Base-by-base conservation (phyloP, 2,797 vertebrate species). In the Chanos chanos region DNA sequence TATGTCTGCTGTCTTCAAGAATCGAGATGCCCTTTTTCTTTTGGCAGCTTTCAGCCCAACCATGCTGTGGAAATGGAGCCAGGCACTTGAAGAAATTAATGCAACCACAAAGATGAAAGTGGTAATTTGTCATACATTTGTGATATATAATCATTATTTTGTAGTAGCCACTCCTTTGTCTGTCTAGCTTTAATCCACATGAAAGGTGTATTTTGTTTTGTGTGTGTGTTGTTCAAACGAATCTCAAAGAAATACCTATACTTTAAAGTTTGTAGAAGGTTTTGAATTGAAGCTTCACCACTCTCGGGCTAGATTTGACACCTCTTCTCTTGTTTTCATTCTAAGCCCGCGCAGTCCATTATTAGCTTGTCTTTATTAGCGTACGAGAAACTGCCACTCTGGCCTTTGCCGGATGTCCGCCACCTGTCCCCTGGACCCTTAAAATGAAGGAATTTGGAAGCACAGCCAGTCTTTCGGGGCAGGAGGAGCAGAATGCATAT, bases 21-120 rank as follows among this genome's bases (percentile, higher is more conserved):
- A 86, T 86, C 82, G 78, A 90, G 85, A 86, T 83, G 77, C 84
- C 80, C 81, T 90, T 86, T 89, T 87, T n/a, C 88, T 88, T 88
- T 88, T 85, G 83, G 73, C 80, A 71, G 81, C 87, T 86, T 85
- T 89, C 82, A 86, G 84, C 83, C 85, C 81, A 71, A 78, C 86
- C 88, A 83, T 80, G 76, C 83, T 40, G 51, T 78, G 83, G 85
- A 90, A 92, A 92, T 92, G 89, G 86, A 89, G 76, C 83, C 85
- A 85, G 78, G 85, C 83, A 81, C 57, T 75, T 76, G 76, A 75
- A 85, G 85, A 88, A 89, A 86, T 87, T 89, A 89, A 89, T 84
- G 86, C 82, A 85, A 89, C 88, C 87, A 69, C 88, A 87, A 86
- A 85, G 78, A 83, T 87, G 88, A 89, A 90, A 91, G 89, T 87